phyloP scores from a whole-genome alignment of 2,888 invertebrate genomes.

The Acrobasis consociella region DNA sequence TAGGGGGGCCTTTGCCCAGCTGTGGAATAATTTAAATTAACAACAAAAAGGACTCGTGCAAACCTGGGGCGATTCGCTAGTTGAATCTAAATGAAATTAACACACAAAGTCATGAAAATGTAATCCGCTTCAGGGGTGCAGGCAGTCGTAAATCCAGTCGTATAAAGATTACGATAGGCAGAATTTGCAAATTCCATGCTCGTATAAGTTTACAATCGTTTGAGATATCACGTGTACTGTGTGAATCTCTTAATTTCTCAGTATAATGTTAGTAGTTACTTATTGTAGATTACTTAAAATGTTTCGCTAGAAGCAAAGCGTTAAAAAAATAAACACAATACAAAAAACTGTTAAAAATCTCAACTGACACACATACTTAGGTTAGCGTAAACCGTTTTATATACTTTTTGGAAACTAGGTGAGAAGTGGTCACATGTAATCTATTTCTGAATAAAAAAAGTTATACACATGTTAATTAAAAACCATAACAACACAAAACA shows the following conservation, averaged over 20 bases:
- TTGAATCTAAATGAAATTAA: too few relatives aligned
- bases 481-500: too few relatives aligned
- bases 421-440: too few relatives aligned
- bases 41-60: too few relatives aligned
- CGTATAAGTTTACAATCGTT: conserved; percentile 5
- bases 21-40: too few relatives aligned
- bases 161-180: conserved; percentile 3
- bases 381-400: too few relatives aligned
- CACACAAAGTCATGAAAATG: too few relatives aligned
- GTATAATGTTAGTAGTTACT: background rate
- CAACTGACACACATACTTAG: too few relatives aligned
- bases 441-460: background rate
- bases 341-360: background rate
- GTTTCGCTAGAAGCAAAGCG: background rate
- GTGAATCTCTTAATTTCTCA: background rate
- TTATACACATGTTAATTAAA: background rate
- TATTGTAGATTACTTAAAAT: background rate
- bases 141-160: too few relatives aligned
- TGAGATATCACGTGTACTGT: background rate
- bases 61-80: background rate
- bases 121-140: too few relatives aligned
- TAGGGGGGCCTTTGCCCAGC: too few relatives aligned
- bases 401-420: too few relatives aligned
- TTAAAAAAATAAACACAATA: background rate
- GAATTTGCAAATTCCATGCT: background rate